These are phyloP conservation scores for Diabrotica virgifera DNA, from an alignment of 1,140 invertebrate species.

Conservation along the genomic window DNA sequence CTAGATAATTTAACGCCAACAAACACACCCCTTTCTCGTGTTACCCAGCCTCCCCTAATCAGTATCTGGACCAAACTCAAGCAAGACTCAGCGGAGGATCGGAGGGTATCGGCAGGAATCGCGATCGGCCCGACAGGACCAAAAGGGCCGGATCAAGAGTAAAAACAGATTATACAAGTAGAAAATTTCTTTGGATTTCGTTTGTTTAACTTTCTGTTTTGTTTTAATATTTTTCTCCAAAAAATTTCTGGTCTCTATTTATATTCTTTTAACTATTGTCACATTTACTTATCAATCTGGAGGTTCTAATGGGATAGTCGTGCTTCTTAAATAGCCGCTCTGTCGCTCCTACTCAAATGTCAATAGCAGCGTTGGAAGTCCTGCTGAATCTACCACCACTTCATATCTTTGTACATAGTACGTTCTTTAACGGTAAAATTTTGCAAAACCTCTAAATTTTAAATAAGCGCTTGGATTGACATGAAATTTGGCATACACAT, in stretches of 20 bases:
- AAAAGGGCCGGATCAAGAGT: not conserved
- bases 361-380: too few species aligned
- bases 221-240: too few species aligned
- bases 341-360: not conserved
- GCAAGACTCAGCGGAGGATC: conserved; percentile 20
- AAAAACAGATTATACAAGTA: not conserved
- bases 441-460: too few species aligned
- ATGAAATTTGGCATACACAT: too few species aligned
- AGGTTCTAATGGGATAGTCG: not conserved
- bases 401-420: too few species aligned
- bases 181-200: not conserved
- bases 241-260: not conserved
- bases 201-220: not conserved
- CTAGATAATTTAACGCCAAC: not conserved
- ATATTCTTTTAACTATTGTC: not conserved
- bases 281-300: not conserved
- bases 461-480: too few species aligned
- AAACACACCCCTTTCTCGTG: conserved; percentile 32
- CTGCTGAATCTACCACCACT: too few species aligned
- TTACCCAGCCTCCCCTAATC: conserved; percentile 25
- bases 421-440: too few species aligned
- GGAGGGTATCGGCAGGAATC: conserved; percentile 7
- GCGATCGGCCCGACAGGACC: not conserved
- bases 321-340: not conserved
- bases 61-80: conserved; percentile 29